A percentile compares a stretch with the other conserved stretches of the same genome.
phyloP scores from a whole-genome alignment of 1,140 invertebrate species.

The Arctopsyche grandis region DNA sequence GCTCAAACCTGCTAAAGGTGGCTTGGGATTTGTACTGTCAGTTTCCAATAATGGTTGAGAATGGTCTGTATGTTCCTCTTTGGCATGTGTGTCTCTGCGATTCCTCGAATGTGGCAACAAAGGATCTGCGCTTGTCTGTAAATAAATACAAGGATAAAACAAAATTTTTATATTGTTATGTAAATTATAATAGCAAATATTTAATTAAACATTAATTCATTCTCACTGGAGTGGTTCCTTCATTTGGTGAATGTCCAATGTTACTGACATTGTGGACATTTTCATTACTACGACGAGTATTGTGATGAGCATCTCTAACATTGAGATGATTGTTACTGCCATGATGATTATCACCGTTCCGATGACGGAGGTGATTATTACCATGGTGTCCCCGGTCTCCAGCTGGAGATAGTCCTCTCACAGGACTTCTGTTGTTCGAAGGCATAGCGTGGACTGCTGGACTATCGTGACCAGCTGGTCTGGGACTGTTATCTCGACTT shows the following conservation, averaged over 20 bases:
- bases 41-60: slow-evolving; percentile 43
- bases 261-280: neutral
- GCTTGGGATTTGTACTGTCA: slow-evolving; percentile 33
- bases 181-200: neutral
- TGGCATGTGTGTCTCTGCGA: neutral
- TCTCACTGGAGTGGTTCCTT: neutral
- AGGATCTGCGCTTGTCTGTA: neutral
- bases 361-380: neutral
- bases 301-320: neutral
- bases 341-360: neutral
- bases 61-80: neutral
- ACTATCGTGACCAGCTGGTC: neutral
- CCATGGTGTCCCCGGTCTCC: neutral
- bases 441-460: neutral
- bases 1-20: slow-evolving; percentile 45
- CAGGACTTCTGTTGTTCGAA: neutral
- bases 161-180: neutral
- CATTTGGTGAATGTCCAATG: no score
- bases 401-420: slow-evolving; percentile 19
- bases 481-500: slow-evolving; percentile 14
- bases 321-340: neutral
- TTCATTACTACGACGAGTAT: neutral
- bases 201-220: neutral
- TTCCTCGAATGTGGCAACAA: neutral
- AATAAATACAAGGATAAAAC: slow-evolving; percentile 10